phyloP scores from a whole-genome alignment of 2,797 vertebrate genomes.

The Trachurus trachurus region DNA sequence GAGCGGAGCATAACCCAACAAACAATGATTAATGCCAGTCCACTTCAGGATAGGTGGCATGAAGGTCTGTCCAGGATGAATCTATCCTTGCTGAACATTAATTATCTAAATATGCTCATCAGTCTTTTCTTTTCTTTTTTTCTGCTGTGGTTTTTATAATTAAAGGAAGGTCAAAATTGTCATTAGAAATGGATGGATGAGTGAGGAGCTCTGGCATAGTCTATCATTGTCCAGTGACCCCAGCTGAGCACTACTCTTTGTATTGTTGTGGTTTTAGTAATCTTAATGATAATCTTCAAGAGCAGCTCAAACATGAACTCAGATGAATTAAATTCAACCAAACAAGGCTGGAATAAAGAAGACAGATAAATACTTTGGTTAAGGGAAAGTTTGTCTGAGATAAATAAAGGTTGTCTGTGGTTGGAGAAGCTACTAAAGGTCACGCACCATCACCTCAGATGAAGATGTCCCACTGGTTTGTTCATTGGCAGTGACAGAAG shows the following conservation, averaged over 20 bases:
- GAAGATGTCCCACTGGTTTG: background rate
- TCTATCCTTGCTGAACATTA: constrained; percentile 16
- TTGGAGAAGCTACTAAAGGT: background rate
- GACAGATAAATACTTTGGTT: background rate
- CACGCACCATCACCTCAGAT: background rate
- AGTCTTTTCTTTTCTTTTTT: constrained; percentile 9
- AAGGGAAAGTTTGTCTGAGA: background rate
- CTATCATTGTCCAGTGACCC: constrained; percentile 23
- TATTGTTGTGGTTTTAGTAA: constrained; percentile 5
- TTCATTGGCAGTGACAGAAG: background rate
- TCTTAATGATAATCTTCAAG: background rate
- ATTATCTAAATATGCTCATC: constrained; percentile 29
- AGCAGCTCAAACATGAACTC: background rate
- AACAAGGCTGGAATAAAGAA: background rate
- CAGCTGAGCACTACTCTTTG: background rate
- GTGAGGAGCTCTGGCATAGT: constrained; percentile 2
- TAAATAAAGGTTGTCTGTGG: background rate
- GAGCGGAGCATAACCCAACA: background rate
- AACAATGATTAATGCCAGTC: background rate
- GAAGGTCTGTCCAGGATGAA: background rate
- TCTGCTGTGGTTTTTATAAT: constrained; percentile 11
- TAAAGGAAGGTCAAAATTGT: constrained; percentile 42
- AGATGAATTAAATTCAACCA: background rate
- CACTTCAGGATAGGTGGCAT: background rate
- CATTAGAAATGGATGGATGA: constrained; percentile 40